These are phyloP conservation scores for Harpalus rufipes DNA, from an alignment of 2,888 invertebrate genomes.

Conservation along the genomic window DNA sequence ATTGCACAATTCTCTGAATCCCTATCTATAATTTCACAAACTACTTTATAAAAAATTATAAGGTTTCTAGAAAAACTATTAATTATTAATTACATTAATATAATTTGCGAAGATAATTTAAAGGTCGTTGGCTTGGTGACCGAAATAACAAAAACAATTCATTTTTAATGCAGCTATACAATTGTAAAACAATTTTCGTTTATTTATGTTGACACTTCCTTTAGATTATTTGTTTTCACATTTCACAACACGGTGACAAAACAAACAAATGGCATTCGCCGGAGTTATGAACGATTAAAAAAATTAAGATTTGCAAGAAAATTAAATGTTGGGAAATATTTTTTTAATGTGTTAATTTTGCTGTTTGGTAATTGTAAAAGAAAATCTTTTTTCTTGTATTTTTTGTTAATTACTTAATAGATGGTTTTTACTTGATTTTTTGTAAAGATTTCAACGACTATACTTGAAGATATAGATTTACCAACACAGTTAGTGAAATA, in stretches of 20 bases:
- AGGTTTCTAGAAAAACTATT: slow-evolving; percentile 27
- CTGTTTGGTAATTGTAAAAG: slow-evolving; percentile 3
- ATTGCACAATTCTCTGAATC: slow-evolving; percentile 34
- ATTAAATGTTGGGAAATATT: slow-evolving; percentile 35
- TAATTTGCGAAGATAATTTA: slow-evolving; percentile 13
- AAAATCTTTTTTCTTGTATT: not conserved
- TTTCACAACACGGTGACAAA: slow-evolving; percentile 47
- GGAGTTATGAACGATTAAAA: slow-evolving; percentile 17
- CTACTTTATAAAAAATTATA: slow-evolving; percentile 25
- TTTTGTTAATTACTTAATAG: not conserved
- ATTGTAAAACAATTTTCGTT: slow-evolving; percentile 37
- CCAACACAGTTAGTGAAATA: no score
- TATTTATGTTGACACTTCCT: slow-evolving; percentile 58
- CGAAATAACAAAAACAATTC: slow-evolving; percentile 45
- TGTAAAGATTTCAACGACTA: not conserved
- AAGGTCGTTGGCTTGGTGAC: slow-evolving; percentile 53
- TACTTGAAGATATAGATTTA: no score
- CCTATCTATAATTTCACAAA: slow-evolving; percentile 37
- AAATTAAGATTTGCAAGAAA: slow-evolving; percentile 35
- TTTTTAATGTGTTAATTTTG: not conserved
- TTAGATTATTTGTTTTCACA: slow-evolving; percentile 52
- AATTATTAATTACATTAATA: slow-evolving; percentile 13
- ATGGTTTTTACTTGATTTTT: not conserved
- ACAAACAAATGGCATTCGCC: slow-evolving; percentile 31
- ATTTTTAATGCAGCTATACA: slow-evolving; percentile 40